Evolutionary conservation across 2,797 vertebrate species (phyloP), one percentile per base, ranked within the genome.

Genomic region (Erethizon dorsatum): DNA sequence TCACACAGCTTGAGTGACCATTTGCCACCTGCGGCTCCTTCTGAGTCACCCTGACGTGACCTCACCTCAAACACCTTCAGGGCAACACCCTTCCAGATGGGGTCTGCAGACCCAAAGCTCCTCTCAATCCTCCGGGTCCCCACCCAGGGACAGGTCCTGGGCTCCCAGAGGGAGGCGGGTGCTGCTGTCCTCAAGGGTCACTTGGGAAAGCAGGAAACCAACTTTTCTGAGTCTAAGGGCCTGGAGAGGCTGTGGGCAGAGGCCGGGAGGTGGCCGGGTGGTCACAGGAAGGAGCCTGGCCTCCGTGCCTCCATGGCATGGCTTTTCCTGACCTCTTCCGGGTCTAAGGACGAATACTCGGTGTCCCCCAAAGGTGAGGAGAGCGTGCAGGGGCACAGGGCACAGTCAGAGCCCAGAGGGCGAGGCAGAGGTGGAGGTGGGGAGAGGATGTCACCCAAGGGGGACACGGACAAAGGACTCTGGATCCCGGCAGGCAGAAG

Each of bases 251-350:
- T 63, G 8, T 47, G 52, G n/a, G 57, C 13, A 31, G 45, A 31
- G 54, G 57, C 5, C 37, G 54, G 78, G 41, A 84, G 45, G 56
- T 24, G 8, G 73, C 57, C 22, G 7, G 9, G 61, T 37, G n/a
- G 33, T 37, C 54, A 50, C 28, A 57, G 77, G 91, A 86, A 69
- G 45, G 67, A 50, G 24, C 7, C 65, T 47, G 41, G 71, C 71
- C 12, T 75, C 45, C 1, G 6, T 77, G 71, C 71, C 22, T 75
- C 73, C 0, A 2, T 26, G 73, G 45, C 41, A 26, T 28, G 45
- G 73, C 73, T 95, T 71, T 80, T 69, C 90, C 78, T 83, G 91
- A 84, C 88, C 9, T 69, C 67, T 88, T 80, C 65, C 85, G 83
- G 78, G 95, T 78, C 73, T 88, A 79, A 59, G 5, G 57, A 83